Evolutionary conservation across 2,797 vertebrate species (phyloP), one percentile per base, ranked within the genome.

Genomic region (Schizopygopsis malacanthus): DNA sequence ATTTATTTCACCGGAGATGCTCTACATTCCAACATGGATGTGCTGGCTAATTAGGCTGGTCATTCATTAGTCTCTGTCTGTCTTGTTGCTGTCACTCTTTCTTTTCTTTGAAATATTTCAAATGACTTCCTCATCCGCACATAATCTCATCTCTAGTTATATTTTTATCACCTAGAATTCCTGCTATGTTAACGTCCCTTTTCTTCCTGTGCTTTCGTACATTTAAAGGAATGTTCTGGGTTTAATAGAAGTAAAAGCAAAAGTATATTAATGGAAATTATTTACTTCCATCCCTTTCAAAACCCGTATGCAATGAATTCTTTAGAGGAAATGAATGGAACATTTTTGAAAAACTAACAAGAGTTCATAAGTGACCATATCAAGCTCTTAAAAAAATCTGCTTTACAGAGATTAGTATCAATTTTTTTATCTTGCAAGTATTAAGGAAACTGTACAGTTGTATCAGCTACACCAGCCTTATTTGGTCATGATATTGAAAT

Each of bases 21-120:
- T 85, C 37, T 20, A 33, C 33, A 70, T 79, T 79, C 33, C 71
- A 61, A 22, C 15, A 65, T 43, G 50, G 72, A 71, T 47, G 11
- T 20, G 25, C 28, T 73, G 85, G 75, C 67, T 87, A 85, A 89
- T 89, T 88, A 86, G 80, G 78, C 67, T 33, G 54, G 81, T 73
- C 83, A 22, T 82, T 87, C 85, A 72, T 79, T 70, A 63, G 39
- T 80, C 77, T 43, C 47, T 15, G 15, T 79, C 6, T 79, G 63
- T 43, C 72, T 73, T 43, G 67, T 75, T 78, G 54, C 80, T 79
- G 69, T 73, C 82, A 54, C 70, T 52, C 25, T 85, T 82, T 85
- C 63, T 37, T 83, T 85, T 80, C 82, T 76, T 82, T 70, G 71
- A 54, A 81, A 73, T 22, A 71, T 84, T 79, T 52, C 18, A 83